Percentiles rank a stretch among this genome's conserved stretches.
These are phyloP conservation scores for Arvicanthis niloticus DNA, from an alignment of 2,113 vertebrate species.

Conservation along the genomic window DNA sequence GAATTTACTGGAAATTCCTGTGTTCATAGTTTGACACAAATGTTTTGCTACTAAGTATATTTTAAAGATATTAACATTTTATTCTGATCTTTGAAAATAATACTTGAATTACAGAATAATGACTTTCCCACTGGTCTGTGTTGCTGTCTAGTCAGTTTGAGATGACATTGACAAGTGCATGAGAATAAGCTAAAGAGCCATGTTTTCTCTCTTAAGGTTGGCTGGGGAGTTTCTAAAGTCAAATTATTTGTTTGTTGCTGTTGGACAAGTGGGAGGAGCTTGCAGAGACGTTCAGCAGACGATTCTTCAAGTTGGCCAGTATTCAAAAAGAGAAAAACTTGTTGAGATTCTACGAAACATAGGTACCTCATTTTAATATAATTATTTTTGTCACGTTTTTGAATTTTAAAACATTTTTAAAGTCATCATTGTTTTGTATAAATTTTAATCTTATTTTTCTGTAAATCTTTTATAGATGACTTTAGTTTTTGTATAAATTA, in stretches of 20 bases:
- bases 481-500: background rate
- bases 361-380: conserved; percentile 85
- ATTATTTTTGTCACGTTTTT: background rate
- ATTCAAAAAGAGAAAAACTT: conserved; percentile 92
- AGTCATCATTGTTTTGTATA: background rate
- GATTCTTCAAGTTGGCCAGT: conserved; percentile 91
- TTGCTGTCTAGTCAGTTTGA: background rate
- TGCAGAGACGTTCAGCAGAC: conserved; percentile 95
- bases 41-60: background rate
- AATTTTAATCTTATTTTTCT: conserved; percentile 16
- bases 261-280: conserved; percentile 94
- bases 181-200: conserved; percentile 43
- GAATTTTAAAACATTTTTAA: background rate
- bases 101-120: conserved; percentile 1
- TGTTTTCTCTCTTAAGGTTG: conserved; percentile 87
- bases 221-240: conserved; percentile 92
- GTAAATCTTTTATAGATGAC: conserved; percentile 5
- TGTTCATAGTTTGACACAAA: background rate
- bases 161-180: background rate
- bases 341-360: conserved; percentile 90
- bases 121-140: background rate
- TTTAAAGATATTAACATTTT: conserved; percentile 29
- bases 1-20: background rate
- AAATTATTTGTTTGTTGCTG: conserved; percentile 94
- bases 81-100: conserved; percentile 19